Conservation (phyloP, 2,888 invertebrate species). For the Andrena trimmerana region DNA sequence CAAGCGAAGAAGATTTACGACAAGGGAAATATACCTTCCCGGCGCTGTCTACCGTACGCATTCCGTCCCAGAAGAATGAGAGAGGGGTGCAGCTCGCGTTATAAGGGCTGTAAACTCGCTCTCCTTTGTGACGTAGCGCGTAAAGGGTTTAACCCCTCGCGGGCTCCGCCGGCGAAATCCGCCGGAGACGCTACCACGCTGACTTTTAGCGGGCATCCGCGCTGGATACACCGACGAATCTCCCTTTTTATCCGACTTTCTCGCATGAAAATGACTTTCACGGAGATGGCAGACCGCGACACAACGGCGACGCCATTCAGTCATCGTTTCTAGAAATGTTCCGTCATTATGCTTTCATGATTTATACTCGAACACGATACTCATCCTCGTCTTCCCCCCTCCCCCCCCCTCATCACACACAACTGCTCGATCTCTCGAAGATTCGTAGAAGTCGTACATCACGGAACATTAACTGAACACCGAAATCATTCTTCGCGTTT, state of each 20-base stretch:
- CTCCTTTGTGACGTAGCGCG: constrained; percentile 80
- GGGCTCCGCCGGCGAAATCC: constrained; percentile 54
- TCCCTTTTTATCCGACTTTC: constrained; percentile 19
- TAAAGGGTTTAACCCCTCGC: constrained; percentile 76
- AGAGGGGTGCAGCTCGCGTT: constrained; percentile 58
- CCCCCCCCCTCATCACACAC: no score
- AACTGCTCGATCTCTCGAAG: no score
- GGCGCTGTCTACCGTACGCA: constrained; percentile 47
- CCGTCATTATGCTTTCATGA: constrained; percentile 30
- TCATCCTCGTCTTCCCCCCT: no score
- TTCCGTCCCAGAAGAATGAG: constrained; percentile 71
- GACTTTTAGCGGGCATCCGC: constrained; percentile 47
- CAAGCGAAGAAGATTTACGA: constrained; percentile 75
- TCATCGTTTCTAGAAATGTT: constrained; percentile 30
- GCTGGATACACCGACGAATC: background rate
- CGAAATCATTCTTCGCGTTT: no score
- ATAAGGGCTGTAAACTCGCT: constrained; percentile 73
- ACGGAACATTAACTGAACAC: no score
- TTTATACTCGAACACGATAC: constrained; percentile 9
- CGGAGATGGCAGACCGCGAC: constrained; percentile 1
- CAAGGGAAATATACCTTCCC: constrained; percentile 66
- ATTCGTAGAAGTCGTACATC: no score
- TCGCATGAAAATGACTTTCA: constrained; percentile 31
- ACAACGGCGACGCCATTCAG: constrained; percentile 27
- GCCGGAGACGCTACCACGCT: constrained; percentile 59